These are phyloP conservation scores for Chlamydotis undulata DNA, from an alignment of 2,113 vertebrate species.

Conservation along the genomic window DNA sequence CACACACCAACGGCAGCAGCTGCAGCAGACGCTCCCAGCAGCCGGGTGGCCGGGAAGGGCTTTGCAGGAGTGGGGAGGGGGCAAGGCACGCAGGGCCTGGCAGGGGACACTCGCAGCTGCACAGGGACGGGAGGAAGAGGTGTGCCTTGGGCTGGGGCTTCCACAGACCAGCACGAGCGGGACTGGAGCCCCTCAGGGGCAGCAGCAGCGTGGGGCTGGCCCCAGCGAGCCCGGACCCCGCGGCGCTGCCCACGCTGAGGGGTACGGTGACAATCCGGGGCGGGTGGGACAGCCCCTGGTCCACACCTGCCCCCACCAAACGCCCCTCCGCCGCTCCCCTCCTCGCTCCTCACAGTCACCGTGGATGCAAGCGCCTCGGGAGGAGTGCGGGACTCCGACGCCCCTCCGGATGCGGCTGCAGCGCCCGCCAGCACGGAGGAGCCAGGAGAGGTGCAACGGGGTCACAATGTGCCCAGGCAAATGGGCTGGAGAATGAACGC, in stretches of 20 bases:
- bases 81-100: not conserved
- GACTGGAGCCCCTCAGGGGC: not conserved
- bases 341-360: fast-evolving
- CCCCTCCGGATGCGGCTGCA: not conserved
- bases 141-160: not conserved
- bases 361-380: fast-evolving
- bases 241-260: not conserved
- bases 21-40: not conserved
- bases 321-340: not conserved
- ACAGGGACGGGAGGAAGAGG: not conserved
- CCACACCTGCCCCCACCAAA: not conserved
- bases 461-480: fast-evolving
- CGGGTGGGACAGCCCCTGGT: fast-evolving
- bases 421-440: not conserved
- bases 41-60: not conserved
- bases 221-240: fast-evolving
- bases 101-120: not conserved
- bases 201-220: not conserved
- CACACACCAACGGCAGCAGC: not conserved
- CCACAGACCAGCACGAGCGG: not conserved
- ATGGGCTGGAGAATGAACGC: fast-evolving
- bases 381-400: fast-evolving
- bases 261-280: not conserved
- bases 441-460: fast-evolving
- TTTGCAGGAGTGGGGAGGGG: not conserved